Evolutionary conservation across 1,140 invertebrate genomes (phyloP), one percentile per base, ranked within the genome.

Genomic region (Drosophila takahashii): DNA sequence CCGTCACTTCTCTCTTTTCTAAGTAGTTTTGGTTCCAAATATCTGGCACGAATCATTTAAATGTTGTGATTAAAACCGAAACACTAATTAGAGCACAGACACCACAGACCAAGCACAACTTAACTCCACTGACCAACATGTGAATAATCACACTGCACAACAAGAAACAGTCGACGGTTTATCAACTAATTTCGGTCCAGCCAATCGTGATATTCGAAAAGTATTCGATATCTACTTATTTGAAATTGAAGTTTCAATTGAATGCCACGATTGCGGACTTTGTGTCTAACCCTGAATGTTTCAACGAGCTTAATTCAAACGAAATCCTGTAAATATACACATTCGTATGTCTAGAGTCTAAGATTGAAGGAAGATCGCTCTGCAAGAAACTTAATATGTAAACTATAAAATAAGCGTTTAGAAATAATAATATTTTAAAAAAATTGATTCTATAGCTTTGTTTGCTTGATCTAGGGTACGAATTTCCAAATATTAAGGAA

Each of bases 201-300:
- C 29, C 39, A 37, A 39, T 51, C 51, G 61, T 67, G 48, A 26
- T 26, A 69, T 56, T 47, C 15, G 7, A 53, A 10, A 8, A 11
- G n/a, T 9, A 22, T 22, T n/a, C 3, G 0, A 3, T 15, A 16
- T n/a, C 27, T 3, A 3, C 1, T 16, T 37, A 11, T 3, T 29
- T 42, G 1, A 10, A 36, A 22, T 29, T 42, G 1, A 10, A 36
- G 15, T 18, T 22, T 5, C 15, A 27, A 47, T 52, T 53, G 41
- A 61, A 61, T 72, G 34, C 32, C 48, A 44, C 26, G 41, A 39
- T 16, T 53, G 34, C 13, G 29, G 13, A 42, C 22, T 67, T 44
- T 67, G 72, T 76, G 73, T 76, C 72, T 76, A 76, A 76, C 61
- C 53, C 61, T 76, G 54, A 76, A 76, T 76, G 73, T 76, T 76